Percentiles rank a stretch among this genome's conserved stretches.
Evolutionary conservation across 2,113 vertebrate species (phyloP).

Genomic region (Aspidoscelis tigris): DNA sequence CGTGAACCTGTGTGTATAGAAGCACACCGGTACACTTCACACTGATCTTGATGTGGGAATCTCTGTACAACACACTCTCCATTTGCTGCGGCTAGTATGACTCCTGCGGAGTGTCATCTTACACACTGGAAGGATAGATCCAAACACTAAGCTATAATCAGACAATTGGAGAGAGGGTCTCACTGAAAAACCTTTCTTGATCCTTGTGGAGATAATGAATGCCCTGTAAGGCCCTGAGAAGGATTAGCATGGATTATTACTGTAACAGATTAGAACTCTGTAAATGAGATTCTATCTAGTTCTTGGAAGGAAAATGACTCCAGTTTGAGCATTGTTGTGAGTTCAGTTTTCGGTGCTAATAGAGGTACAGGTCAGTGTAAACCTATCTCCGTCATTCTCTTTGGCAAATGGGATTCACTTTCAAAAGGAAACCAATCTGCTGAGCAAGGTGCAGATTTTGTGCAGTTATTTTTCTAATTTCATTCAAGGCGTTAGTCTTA

Average conservation of each 20-base stretch:
- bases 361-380: constrained; percentile 16
- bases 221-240: constrained; percentile 12
- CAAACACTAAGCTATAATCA: background rate
- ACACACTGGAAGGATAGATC: background rate
- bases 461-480: background rate
- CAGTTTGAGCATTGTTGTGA: constrained; percentile 2
- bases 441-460: background rate
- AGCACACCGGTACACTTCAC: background rate
- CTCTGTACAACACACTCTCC: background rate
- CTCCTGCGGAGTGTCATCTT: background rate
- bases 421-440: background rate
- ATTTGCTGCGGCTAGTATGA: background rate
- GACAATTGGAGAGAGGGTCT: background rate
- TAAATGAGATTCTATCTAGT: constrained; percentile 8
- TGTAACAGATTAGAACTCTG: constrained; percentile 15
- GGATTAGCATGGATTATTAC: constrained; percentile 25
- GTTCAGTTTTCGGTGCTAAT: constrained; percentile 14
- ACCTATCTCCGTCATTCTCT: background rate
- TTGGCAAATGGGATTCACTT: constrained; percentile 4
- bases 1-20: no score
- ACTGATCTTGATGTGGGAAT: background rate
- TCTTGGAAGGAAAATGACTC: constrained; percentile 6
- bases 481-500: no score
- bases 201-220: constrained; percentile 9
- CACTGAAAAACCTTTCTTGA: constrained; percentile 7